Percentiles rank a stretch among this genome's conserved stretches.
These are phyloP conservation scores for Napeogenes inachia DNA, from an alignment of 2,888 invertebrate species.

Conservation along the genomic window DNA sequence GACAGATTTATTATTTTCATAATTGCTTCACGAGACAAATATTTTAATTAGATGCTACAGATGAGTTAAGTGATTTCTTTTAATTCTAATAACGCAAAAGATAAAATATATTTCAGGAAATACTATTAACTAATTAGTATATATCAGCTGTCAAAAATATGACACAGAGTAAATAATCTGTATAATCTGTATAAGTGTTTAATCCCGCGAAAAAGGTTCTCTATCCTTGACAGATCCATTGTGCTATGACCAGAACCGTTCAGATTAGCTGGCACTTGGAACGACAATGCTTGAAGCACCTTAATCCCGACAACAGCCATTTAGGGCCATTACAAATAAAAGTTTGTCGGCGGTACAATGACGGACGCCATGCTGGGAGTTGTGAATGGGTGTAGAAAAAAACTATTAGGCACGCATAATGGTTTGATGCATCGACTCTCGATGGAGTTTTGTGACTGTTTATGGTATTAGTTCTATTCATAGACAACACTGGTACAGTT, in stretches of 20 bases:
- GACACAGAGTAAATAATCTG: constrained; percentile 37
- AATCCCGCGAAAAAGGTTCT: constrained; percentile 53
- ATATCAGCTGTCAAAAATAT: not conserved
- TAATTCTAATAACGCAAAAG: too few species aligned
- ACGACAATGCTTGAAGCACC: constrained; percentile 64
- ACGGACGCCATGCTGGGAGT: constrained; percentile 68
- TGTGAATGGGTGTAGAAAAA: constrained; percentile 73
- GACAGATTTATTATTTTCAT: constrained; percentile 50
- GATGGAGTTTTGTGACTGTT: constrained; percentile 27
- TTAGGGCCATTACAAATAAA: constrained; percentile 74
- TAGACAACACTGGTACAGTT: not conserved
- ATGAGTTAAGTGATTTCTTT: not conserved
- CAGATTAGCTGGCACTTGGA: constrained; percentile 38
- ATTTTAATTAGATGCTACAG: constrained; percentile 63
- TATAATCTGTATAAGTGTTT: constrained; percentile 48
- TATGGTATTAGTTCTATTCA: constrained; percentile 3
- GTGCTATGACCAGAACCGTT: not conserved
- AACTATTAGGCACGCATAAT: constrained; percentile 75
- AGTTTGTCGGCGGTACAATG: constrained; percentile 70
- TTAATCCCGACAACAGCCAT: constrained; percentile 75
- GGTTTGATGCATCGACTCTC: constrained; percentile 47
- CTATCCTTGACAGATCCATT: constrained; percentile 67
- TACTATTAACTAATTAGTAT: too few species aligned
- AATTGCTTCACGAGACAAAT: constrained; percentile 65
- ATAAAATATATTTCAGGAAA: too few species aligned